Percentiles rank a stretch among this genome's conserved stretches.
Conservation (phyloP, 2,113 vertebrate species). For the Macrotus californicus region DNA sequence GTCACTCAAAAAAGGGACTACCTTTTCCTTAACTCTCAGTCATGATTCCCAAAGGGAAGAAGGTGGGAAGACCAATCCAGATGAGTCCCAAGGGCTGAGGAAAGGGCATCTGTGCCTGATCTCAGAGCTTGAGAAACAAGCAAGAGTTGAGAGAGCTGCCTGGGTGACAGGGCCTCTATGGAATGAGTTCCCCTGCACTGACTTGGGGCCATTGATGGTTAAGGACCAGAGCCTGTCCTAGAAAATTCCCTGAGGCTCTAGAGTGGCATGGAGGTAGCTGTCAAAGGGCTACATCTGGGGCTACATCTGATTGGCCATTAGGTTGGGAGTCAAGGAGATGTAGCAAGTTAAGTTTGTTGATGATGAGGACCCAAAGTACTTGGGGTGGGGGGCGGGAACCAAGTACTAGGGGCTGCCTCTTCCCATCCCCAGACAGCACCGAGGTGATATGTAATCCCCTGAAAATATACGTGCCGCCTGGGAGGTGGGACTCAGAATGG, state of each 20-base stretch:
- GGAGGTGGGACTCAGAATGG: not conserved
- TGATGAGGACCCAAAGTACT: not conserved
- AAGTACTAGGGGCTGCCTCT: too few species aligned
- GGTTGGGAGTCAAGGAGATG: not conserved
- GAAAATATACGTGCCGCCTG: not conserved
- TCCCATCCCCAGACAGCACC: not conserved
- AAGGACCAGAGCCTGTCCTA: not conserved
- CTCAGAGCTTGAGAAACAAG: not conserved
- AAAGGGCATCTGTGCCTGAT: not conserved
- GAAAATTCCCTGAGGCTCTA: not conserved
- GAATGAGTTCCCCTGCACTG: fast-evolving
- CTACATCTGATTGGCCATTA: not conserved
- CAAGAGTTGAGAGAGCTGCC: not conserved
- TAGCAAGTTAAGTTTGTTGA: not conserved
- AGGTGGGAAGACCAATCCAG: not conserved
- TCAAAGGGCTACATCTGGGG: not conserved
- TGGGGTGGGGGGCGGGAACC: too few species aligned
- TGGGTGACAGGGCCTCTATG: not conserved
- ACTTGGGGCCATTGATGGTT: too few species aligned
- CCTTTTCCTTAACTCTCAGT: not conserved
- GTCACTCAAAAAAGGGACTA: not conserved
- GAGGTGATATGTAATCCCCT: not conserved
- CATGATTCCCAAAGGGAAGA: not conserved
- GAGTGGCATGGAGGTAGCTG: not conserved
- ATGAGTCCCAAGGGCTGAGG: not conserved